Percentiles rank a stretch among this genome's conserved stretches.
phyloP scores from a whole-genome alignment of 2,797 vertebrate genomes.

The Spinus olivaceus region DNA sequence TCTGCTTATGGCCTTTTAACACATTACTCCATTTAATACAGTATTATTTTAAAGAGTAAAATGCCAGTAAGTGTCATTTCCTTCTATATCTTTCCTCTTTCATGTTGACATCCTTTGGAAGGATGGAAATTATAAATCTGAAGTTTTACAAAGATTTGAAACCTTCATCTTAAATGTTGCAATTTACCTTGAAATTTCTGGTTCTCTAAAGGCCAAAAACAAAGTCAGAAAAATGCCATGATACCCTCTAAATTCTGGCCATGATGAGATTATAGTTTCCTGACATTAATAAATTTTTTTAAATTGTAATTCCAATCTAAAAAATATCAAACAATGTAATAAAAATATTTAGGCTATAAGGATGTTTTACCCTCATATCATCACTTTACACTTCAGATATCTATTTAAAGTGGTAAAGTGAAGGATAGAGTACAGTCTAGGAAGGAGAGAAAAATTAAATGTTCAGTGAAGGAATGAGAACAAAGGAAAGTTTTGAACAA shows the following conservation, averaged over 20 bases:
- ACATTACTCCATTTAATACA: not conserved
- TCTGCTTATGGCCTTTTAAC: not conserved
- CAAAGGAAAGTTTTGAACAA: not conserved
- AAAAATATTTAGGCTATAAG: not conserved
- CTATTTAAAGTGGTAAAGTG: not conserved
- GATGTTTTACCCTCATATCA: not conserved
- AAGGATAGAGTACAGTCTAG: not conserved
- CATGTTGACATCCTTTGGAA: not conserved
- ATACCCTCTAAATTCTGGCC: not conserved
- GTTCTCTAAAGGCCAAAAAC: not conserved
- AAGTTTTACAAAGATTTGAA: not conserved
- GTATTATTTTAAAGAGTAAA: not conserved
- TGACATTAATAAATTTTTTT: not conserved
- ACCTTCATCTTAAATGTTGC: not conserved
- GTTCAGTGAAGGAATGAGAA: not conserved
- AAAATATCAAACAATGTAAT: not conserved
- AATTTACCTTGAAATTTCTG: not conserved
- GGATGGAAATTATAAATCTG: not conserved
- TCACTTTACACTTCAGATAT: not conserved
- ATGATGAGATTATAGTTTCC: not conserved
- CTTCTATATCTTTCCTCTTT: not conserved
- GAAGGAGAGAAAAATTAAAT: not conserved
- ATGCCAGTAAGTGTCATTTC: not conserved
- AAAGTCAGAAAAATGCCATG: not conserved
- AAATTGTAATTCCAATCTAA: not conserved